Conservation (phyloP, 64 coral and sea anemone species). For the Stylophora pistillata region DNA sequence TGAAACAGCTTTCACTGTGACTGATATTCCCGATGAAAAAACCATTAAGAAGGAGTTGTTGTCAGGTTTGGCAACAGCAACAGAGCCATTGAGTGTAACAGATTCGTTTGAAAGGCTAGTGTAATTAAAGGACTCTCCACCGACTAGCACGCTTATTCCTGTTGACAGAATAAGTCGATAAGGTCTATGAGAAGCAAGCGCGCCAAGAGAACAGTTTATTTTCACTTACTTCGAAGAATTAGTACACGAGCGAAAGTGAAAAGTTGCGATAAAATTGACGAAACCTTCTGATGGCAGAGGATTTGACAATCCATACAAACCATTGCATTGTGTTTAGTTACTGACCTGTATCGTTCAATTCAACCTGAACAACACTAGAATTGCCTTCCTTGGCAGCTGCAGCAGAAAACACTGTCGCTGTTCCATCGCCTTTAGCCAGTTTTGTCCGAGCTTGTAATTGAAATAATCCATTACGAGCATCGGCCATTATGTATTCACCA, state of each 20-base stretch:
- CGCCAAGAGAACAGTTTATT: too few relatives aligned
- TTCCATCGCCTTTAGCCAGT: conserved; percentile 51
- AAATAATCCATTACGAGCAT: conserved; percentile 39
- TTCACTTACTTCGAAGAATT: too few relatives aligned
- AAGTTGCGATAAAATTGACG: too few relatives aligned
- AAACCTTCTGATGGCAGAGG: too few relatives aligned
- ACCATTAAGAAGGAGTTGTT: conserved; percentile 26
- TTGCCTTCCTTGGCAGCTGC: conserved; percentile 24
- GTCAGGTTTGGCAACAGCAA: conserved; percentile 16
- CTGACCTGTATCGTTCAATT: conserved; percentile 17
- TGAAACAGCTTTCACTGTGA: conserved; percentile 17
- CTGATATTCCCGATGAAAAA: conserved; percentile 46
- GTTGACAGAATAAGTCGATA: background rate
- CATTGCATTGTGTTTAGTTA: too few relatives aligned
- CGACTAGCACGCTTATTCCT: conserved; percentile 5
- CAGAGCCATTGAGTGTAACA: conserved; percentile 3
- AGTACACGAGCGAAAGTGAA: too few relatives aligned
- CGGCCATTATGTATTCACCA: conserved; percentile 39
- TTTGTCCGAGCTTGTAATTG: conserved; percentile 45
- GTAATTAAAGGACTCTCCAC: conserved; percentile 1
- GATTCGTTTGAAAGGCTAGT: conserved; percentile 30
- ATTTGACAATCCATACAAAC: too few relatives aligned
- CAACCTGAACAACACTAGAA: conserved; percentile 29
- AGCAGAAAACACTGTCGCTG: conserved; percentile 37
- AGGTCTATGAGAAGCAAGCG: too few relatives aligned